A percentile compares a stretch with the other conserved stretches of the same genome.
These are phyloP conservation scores for Fratercula arctica DNA, from an alignment of 2,797 vertebrate genomes.

Conservation along the genomic window DNA sequence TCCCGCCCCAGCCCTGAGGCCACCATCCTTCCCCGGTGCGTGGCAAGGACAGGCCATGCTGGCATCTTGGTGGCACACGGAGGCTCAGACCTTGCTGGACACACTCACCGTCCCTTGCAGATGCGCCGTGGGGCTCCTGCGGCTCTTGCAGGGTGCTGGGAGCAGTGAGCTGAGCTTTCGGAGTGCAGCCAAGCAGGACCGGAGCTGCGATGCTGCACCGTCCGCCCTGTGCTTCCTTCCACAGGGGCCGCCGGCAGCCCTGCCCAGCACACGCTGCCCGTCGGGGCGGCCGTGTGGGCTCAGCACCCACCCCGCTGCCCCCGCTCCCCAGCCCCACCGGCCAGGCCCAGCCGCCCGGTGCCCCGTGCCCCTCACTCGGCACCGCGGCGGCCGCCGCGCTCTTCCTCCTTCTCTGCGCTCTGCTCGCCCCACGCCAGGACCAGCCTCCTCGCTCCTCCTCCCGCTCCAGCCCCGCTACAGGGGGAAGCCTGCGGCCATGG, in stretches of 20 bases:
- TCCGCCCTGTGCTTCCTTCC: background rate
- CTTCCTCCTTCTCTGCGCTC: conserved; percentile 25
- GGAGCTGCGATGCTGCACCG: fast-evolving
- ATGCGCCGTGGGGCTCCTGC: background rate
- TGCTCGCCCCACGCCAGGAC: background rate
- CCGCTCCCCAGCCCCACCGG: fast-evolving
- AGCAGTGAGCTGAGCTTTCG: background rate
- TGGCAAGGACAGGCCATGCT: background rate
- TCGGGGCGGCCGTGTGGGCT: background rate
- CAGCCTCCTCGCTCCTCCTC: conserved; percentile 57
- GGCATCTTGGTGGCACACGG: fast-evolving
- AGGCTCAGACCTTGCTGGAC: fast-evolving
- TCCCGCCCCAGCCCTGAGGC: background rate
- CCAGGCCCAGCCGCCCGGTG: fast-evolving
- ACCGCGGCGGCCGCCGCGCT: background rate
- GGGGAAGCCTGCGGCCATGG: background rate
- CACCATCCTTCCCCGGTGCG: background rate
- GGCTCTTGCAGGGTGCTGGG: background rate
- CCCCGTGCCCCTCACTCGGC: background rate
- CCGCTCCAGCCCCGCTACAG: background rate
- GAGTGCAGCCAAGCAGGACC: background rate
- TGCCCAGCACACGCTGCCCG: background rate
- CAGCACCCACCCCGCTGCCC: background rate
- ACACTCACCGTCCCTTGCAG: conserved; percentile 18
- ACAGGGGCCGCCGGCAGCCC: background rate